phyloP scores from a whole-genome alignment of 2,113 vertebrate species.

The Microtus oregoni region DNA sequence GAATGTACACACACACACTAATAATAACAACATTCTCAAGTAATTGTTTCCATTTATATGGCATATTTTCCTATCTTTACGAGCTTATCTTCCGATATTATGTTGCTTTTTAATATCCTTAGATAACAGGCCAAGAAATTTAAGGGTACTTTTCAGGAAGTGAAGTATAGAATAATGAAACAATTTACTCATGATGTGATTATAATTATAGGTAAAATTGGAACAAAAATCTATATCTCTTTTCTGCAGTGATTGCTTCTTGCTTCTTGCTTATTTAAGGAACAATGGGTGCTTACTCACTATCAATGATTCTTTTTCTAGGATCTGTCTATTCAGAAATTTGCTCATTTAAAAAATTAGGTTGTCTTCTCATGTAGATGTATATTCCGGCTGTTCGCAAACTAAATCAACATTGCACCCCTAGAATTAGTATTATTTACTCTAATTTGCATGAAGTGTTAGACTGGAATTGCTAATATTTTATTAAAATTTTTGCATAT shows the following conservation, averaged over 20 bases:
- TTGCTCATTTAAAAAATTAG: neutral
- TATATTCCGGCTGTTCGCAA: neutral
- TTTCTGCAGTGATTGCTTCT: neutral
- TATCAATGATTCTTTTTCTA: neutral
- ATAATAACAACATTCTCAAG: neutral
- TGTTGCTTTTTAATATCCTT: slow-evolving; percentile 3
- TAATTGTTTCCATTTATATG: neutral
- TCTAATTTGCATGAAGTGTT: neutral
- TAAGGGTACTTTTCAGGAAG: slow-evolving; percentile 3
- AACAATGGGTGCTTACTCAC: neutral
- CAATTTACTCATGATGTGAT: neutral
- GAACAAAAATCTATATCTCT: neutral
- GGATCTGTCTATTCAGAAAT: neutral
- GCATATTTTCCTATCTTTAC: neutral
- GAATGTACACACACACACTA: neutral
- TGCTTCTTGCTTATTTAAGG: neutral
- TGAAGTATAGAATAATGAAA: slow-evolving; percentile 3
- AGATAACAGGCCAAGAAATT: neutral
- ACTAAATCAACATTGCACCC: neutral
- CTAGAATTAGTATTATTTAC: neutral
- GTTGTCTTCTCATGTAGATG: neutral
- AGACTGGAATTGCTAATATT: neutral
- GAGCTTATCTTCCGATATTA: neutral
- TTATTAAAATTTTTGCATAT: neutral
- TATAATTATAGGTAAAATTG: slow-evolving; percentile 20